Conservation (phyloP, 2,797 vertebrate genomes). For the Enteromius radiatus region DNA sequence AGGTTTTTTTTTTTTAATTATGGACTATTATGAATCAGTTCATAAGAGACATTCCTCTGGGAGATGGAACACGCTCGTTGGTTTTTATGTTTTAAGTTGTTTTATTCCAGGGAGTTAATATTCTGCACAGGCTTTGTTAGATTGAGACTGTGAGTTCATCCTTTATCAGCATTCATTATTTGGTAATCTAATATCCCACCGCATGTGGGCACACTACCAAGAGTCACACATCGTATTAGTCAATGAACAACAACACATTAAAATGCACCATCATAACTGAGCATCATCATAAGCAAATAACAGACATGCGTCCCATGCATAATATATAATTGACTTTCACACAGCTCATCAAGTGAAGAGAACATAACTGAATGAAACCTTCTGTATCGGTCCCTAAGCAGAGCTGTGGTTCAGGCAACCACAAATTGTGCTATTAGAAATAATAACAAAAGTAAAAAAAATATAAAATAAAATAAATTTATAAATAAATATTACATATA, state of each 20-base stretch:
- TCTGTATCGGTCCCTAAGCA: background rate
- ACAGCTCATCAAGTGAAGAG: background rate
- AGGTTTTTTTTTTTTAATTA: no score
- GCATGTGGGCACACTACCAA: background rate
- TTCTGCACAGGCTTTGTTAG: background rate
- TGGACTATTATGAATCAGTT: no score
- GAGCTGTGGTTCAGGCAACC: background rate
- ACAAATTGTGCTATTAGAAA: background rate
- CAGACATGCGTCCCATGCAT: background rate
- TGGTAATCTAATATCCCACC: background rate
- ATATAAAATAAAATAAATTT: no score
- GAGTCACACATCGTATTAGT: background rate
- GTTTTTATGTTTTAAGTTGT: background rate
- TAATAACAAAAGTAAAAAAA: background rate
- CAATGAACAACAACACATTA: constrained; percentile 3
- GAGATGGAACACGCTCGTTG: background rate
- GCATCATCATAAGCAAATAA: background rate
- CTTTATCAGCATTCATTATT: constrained; percentile 2
- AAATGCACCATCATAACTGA: constrained; percentile 6
- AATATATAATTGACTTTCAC: background rate
- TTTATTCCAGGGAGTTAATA: background rate
- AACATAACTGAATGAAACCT: background rate
- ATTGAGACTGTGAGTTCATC: background rate
- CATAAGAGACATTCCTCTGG: background rate
- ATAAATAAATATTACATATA: no score